A percentile compares a stretch with the other conserved stretches of the same genome.
phyloP scores from a whole-genome alignment of 2,888 invertebrate species.

The Noctuana brunneofusca region DNA sequence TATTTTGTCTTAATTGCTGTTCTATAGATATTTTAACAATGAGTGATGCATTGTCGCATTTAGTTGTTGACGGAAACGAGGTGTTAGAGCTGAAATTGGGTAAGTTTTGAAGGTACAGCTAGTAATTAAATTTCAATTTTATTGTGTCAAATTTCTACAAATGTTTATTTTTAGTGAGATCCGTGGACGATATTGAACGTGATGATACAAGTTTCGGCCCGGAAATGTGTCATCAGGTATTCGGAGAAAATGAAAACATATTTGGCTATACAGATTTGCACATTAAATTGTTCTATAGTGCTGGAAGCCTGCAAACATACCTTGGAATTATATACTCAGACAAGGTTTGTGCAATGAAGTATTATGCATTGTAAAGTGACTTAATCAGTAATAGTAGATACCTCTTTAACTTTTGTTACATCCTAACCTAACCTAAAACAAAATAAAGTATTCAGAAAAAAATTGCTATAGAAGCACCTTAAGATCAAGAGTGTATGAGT shows the following conservation, averaged over 20 bases:
- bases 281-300: constrained; percentile 91
- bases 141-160: background rate
- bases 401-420: no score
- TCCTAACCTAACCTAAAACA: no score
- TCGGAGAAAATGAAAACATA: constrained; percentile 95
- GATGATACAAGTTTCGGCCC: constrained; percentile 87
- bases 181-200: constrained; percentile 85
- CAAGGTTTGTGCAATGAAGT: constrained; percentile 68
- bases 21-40: constrained; percentile 47
- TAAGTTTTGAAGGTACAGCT: constrained; percentile 45
- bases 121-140: background rate
- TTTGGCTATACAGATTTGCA: constrained; percentile 95
- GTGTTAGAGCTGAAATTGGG: constrained; percentile 82
- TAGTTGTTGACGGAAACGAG: constrained; percentile 82
- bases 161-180: constrained; percentile 77
- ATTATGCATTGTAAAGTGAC: background rate
- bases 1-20: background rate
- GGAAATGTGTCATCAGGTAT: constrained; percentile 96
- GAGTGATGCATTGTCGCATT: constrained; percentile 77
- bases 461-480: no score
- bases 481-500: no score
- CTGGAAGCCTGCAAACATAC: constrained; percentile 91
- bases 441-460: no score
- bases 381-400: background rate
- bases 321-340: constrained; percentile 89